Evolutionary conservation across 2,113 vertebrate genomes (phyloP), one percentile per base, ranked within the genome.

Genomic region (Turnix velox): DNA sequence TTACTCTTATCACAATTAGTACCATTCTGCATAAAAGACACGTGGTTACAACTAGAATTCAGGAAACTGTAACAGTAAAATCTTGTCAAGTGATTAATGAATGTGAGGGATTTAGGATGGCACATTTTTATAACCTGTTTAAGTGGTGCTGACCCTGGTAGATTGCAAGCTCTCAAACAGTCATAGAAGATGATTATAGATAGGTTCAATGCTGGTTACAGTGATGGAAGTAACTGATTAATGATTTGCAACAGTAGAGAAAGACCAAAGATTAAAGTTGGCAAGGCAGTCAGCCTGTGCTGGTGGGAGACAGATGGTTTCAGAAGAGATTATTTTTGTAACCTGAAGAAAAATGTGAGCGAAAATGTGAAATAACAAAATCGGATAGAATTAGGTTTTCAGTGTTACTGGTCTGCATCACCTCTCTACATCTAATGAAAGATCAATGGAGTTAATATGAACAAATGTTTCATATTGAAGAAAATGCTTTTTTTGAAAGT

Each of bases 201-300:
- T 91, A 86, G 72, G 73, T 68, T 92, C 74, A 2, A 93, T 63
- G 45, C 87, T 92, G 79, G 76, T 90, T 93, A 88, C 66, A 27
- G 30, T 49, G 92, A 92, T 91, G 76, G 78, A 94, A 95, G 66
- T 74, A 85, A 73, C 62, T 95, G 94, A 96, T 96, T 94, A 92
- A 96, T 93, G 69, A 90, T 43, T 93, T 85, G 86, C 48, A 76
- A 82, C 23, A 10, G 46, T 63, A 76, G 37, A 82, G 59, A 91
- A 96, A 61, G 55, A 73, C 46, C 67, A 84, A 42, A 91, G 58
- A 90, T 92, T 85, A 88, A 94, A 93, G 62, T 6, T 87, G 63
- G 52, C 77, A 68, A 61, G 46, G 39, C 72, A 95, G 87, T 88
- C 37, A 49, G 75, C 59, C 58, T 72, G 23, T 71, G 54, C 79